Evolutionary conservation across 2,888 invertebrate genomes (phyloP), one percentile per base, ranked within the genome.

Genomic region (Melinaea marsaeus): DNA sequence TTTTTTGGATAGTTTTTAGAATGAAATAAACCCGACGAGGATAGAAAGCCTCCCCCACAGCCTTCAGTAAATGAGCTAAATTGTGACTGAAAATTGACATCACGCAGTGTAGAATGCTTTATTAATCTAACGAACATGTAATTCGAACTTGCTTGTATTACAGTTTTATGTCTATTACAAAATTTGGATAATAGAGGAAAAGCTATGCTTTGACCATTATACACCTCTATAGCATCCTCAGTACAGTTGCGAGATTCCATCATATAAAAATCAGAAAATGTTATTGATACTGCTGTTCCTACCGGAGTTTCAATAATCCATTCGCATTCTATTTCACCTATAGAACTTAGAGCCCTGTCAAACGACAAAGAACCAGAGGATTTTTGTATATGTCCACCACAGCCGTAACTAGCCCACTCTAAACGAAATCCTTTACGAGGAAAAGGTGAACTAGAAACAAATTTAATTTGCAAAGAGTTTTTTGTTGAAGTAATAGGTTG

Each of bases 1-100:
- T 94, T 94, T 62, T 92, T 83, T 0, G 98, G 98, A 84, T 96
- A 98, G 77, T 97, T 95, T 9, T 95, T 94, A 0, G 97, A 96
- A 72, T 93, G 91, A 64, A 98, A 93, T 0, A 84, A 78, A 0
- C 97, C 98, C 4, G 88, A 86, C 0, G 88, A 82, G 0, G 94
- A 80, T 0, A 82, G 84, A 66, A 95, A 92, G 63, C 74, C 82
- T 0, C 97, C 97, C 2, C 98, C 98, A 79, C 98, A 98, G 61
- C 91, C 94, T 90, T 86, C 71, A 62, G 68, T 73, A 37, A 60
- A 63, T 1, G 83, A 75, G 62, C 68, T 61, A 71, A 81, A 90
- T 7, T n/a, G 79, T 76, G 56, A 94, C 93, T 55, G 76, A 78
- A 86, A 98, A 95, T 66, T 96, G 94, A 79, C 84, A 90, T 70